Evolutionary conservation across 2,888 invertebrate species (phyloP), one percentile per base, ranked within the genome.

Genomic region (Drosophila meridiana): DNA sequence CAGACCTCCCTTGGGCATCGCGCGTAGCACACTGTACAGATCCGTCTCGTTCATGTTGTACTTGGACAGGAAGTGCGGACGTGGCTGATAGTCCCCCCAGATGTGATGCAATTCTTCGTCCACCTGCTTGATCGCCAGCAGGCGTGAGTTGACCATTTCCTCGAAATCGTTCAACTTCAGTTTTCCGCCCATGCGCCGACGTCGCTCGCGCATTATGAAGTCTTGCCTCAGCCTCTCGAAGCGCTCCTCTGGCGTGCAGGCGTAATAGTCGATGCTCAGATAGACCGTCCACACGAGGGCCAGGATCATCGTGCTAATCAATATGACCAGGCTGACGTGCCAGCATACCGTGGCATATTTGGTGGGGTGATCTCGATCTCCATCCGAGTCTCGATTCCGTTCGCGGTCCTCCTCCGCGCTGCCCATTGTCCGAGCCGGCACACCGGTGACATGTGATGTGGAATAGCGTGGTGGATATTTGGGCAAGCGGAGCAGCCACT

Each of bases 1-100:
- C 0, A 95, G 94, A 0, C 94, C 95, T 8, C 96, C 97, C 93
- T 97, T 97, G 0, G 97, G 97, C 94, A 97, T 94, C 55, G 92
- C 93, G 63, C 94, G 93, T 20, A 97, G 94, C 5, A 96, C 94
- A 69, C 94, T 91, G 85, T 95, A 96, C 0, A 97, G 95, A 79
- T 94, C 93, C 0, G 96, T 85, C 11, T 94, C 60, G n/a, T 73
- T 70, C 6, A 86, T 61, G 11, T 70, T 63, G 8, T 73, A 63
- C 20, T 62, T 66, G 13, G 52, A 47, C 0, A 86, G 70, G 28
- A 76, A 83, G 13, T 80, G 75, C 0, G 78, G 66, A 3, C 66
- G 40, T 0, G 72, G 69, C 20, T 73, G 72, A 53, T 77, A 82
- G 4, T 69, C 53, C 5, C 26, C 34, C 77, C 80, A 82, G 7